Evolutionary conservation across 2,888 invertebrate genomes (phyloP), one percentile per base, ranked within the genome.

Genomic region (Enoplolaimus lenunculus): DNA sequence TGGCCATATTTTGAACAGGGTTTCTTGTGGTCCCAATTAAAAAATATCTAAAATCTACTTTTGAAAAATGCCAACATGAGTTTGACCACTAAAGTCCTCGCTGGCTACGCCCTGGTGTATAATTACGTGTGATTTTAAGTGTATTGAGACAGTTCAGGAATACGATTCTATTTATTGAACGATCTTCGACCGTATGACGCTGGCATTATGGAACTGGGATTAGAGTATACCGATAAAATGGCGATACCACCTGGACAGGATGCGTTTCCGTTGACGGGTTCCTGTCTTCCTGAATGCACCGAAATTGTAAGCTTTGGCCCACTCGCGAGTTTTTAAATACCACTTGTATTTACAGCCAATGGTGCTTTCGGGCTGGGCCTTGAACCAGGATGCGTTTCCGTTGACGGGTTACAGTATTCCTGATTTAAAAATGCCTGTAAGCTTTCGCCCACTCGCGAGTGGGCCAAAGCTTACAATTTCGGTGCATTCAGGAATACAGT

Each of bases 171-270:
- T 78, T 85, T 91, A 74, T 90, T 91, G 0, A 83, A 87, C n/a
- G 83, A 86, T 29, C 84, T 89, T 60, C 86, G 95, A 29, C 84
- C 86, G 74, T 88, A 88, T 81, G 94, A 98, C 80, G 95, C 95
- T 0, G 95, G 90, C 1, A 90, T 97, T 16, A 90, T 98, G 85
- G 98, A 98, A 82, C 83, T 98, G 1, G 98, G 97, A 0, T 84
- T 97, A 65, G 95, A 98, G 80, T 99, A 98, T 80, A 90, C 90
- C 0, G 93, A 95, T 82, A 95, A 95, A 84, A 95, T 95, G 91
- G 94, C 93, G 0, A 91, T 99, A 73, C 98, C 98, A 0, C 93
- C 91, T 0, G 84, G 86, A 1, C 89, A 90, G 76, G 75, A 82
- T 78, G 83, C 85, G 68, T 97, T 95, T 82, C 85, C 87, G 0